Evolutionary conservation across 2,113 vertebrate species (phyloP), one percentile per base, ranked within the genome.

Genomic region (Serinus canaria): DNA sequence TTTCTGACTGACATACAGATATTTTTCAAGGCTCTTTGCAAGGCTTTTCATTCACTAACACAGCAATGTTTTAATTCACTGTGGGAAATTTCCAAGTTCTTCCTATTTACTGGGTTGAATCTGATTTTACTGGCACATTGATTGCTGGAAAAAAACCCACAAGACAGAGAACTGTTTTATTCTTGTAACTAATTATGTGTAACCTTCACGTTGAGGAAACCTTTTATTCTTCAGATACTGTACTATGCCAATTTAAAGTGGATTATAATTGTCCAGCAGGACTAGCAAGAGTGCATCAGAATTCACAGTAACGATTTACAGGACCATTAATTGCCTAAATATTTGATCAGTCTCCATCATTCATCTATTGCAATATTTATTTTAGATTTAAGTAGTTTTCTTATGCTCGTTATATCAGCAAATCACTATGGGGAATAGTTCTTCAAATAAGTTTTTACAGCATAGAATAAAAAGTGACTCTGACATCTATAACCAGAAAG

Each of bases 311-410:
- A 90, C n/a, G 12, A 92, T 92, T 83, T 95, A 90, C 31, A 91
- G 60, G 92, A 56, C 78, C 86, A 69, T 63, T 97, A 95, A 95
- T 80, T 95, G 69, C 68, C 69, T 94, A 97, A 95, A 93, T 95
- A 87, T 97, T 86, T 97, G 63, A 74, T 95, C 63, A 77, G 86
- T 39, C 73, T 88, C 87, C 81, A 93, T 84, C 82, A 67, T 82
- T 79, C 69, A 91, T 79, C 86, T 95, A 93, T 74, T 96, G 68
- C 62, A 95, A 85, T 92, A 95, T 94, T 95, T 97, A 93, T 89
- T 96, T 64, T 91, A 91, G 59, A 66, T 86, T 74, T 93, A 96
- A 91, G 78, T 81, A 55, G 77, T 91, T 87, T 88, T 87, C 75
- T 67, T 89, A 25, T 72, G 68, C 68, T 96, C 28, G 31, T 96